phyloP scores from a whole-genome alignment of 2,888 invertebrate genomes.

The Meghimatium bilineatum region DNA sequence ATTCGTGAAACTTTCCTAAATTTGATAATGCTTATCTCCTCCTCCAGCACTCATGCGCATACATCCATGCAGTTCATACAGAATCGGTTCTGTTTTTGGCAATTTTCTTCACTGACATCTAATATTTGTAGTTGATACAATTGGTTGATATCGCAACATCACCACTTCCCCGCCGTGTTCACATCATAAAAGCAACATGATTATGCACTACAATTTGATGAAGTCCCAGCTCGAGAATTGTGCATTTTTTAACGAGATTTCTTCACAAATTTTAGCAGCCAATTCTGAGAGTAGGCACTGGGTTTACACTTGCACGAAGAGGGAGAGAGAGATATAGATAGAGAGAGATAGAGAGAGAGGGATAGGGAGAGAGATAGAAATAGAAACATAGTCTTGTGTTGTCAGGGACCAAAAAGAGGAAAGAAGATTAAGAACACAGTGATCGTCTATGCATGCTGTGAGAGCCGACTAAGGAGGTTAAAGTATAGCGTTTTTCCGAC shows the following conservation, averaged over 20 bases:
- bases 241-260: not conserved
- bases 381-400: too few species aligned
- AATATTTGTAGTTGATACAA: not conserved
- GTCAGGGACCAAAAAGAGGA: too few species aligned
- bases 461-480: too few species aligned
- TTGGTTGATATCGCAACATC: not conserved
- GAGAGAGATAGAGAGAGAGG: not conserved
- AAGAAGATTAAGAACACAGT: too few species aligned
- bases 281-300: not conserved
- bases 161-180: not conserved
- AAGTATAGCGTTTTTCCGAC: too few species aligned
- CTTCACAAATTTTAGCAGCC: not conserved
- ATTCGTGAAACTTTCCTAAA: not conserved
- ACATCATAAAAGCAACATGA: not conserved
- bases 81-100: not conserved
- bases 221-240: not conserved
- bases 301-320: not conserved
- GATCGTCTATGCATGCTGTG: too few species aligned
- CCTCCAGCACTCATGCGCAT: not conserved
- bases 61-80: not conserved
- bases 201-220: slow-evolving; percentile 13
- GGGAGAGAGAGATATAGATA: not conserved
- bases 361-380: too few species aligned
- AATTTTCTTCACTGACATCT: not conserved
- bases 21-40: not conserved